Conservation (phyloP, 2,113 vertebrate genomes). For the Prionailurus viverrinus region DNA sequence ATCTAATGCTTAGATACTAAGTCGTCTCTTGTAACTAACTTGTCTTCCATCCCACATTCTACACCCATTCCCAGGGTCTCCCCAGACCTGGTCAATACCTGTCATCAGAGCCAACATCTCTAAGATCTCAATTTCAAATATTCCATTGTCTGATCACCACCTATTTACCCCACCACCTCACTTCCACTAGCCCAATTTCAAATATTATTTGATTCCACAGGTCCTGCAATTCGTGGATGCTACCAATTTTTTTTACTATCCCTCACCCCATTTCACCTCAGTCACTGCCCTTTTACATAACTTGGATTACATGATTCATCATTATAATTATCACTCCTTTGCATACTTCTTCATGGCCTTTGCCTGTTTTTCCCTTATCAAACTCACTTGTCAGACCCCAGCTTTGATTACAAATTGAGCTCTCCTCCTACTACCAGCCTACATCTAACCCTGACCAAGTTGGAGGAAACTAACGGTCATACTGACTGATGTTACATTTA, state of each 20-base stretch:
- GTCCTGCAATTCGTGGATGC: background rate
- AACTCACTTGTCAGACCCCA: slow-evolving; percentile 1
- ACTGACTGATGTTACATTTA: background rate
- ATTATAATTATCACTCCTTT: background rate
- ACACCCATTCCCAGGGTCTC: background rate
- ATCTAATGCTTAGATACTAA: background rate
- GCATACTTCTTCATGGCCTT: background rate
- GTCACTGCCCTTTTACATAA: background rate
- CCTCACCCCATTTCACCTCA: background rate
- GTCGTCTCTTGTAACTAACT: background rate
- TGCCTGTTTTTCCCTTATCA: background rate
- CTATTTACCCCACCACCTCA: background rate
- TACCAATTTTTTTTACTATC: background rate
- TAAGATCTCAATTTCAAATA: slow-evolving; percentile 24
- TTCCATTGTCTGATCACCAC: background rate
- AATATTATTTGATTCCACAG: background rate
- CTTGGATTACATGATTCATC: background rate
- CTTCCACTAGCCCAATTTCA: background rate
- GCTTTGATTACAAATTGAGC: slow-evolving; percentile 2
- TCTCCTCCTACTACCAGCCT: background rate
- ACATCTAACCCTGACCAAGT: background rate
- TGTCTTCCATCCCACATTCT: background rate
- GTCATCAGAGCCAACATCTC: background rate
- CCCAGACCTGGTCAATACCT: background rate
- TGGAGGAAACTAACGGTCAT: background rate